Base-by-base conservation (phyloP, 2,113 vertebrate genomes). In the Pseudopodoces humilis region DNA sequence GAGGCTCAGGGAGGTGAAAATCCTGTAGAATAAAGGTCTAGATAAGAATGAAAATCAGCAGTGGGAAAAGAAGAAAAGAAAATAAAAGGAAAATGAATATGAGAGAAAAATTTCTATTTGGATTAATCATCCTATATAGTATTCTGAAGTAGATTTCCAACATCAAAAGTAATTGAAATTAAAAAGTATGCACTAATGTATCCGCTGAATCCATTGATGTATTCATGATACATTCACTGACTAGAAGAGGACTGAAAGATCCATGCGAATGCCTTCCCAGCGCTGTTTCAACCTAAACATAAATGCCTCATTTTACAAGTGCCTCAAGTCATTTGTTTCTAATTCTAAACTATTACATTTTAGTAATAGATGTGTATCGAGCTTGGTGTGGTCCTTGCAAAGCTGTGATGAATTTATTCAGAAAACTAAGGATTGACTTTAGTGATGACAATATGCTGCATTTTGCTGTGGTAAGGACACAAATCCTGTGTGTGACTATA, bases 331-430 rank as follows among this genome's bases (percentile, higher is more conserved):
- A 59, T 7, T 46, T 59, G 7, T 47, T 33, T 79, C 6, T 89
- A 74, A 94, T 39, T 56, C 70, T 27, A 43, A 83, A 47, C n/a
- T 39, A 47, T 58, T 85, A 9, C 18, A 33, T 92, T 96, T 60
- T 72, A 93, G 98, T 98, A 52, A 96, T 98, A 47, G 98, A 98
- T 53, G 97, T 98, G 30, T 97, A 98, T 81, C 97, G 97, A 91
- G 95, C 96, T 79, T 98, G 98, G 98, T 98, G 98, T 77, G 98
- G 98, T 76, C 98, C 98, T 78, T 98, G 98, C 96, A 98, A 98
- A 98, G 98, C 98, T 46, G 94, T 98, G 49, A 25, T 94, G 43
- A 37, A 60, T 74, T 88, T 98, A 84, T 96, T 98, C 84, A 96
- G 79, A 95, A 98, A 95, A 91, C 35, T 98, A 88, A 97, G 95